Conservation (phyloP, 2,888 invertebrate genomes). For the Dynastes maya region DNA sequence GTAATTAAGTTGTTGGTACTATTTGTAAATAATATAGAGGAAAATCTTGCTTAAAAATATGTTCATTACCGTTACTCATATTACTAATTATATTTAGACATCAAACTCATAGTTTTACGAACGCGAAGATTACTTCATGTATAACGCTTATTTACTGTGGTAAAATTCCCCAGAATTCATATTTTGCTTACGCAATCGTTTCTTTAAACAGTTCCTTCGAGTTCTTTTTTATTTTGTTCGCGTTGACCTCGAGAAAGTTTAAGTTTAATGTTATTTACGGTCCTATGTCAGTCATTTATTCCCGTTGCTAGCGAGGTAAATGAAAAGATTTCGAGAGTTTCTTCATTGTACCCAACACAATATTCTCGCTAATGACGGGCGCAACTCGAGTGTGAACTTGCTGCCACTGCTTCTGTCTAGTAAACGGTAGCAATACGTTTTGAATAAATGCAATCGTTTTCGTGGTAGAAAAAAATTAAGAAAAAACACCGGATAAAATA, state of each 20-base stretch:
- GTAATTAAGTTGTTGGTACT: too few species aligned
- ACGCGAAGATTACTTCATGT: background rate
- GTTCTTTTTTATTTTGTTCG: slow-evolving; percentile 12
- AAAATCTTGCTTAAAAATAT: too few species aligned
- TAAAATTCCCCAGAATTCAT: slow-evolving; percentile 13
- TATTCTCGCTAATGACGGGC: slow-evolving; percentile 32
- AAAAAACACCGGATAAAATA: background rate
- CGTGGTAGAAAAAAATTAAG: background rate
- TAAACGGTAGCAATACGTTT: slow-evolving; percentile 18
- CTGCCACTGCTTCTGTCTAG: slow-evolving; percentile 5
- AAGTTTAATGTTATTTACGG: slow-evolving; percentile 38
- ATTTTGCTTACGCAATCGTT: slow-evolving; percentile 20
- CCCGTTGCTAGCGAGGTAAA: slow-evolving; percentile 20
- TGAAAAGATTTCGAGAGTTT: slow-evolving; percentile 36
- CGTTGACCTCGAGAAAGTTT: slow-evolving; percentile 29
- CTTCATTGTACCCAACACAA: slow-evolving; percentile 19
- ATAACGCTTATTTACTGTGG: background rate
- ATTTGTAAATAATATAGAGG: too few species aligned
- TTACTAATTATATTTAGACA: too few species aligned
- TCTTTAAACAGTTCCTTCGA: slow-evolving; percentile 20
- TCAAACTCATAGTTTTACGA: background rate
- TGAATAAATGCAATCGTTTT: slow-evolving; percentile 9
- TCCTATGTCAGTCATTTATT: slow-evolving; percentile 15
- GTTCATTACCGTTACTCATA: too few species aligned
- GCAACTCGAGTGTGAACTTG: slow-evolving; percentile 35